Evolutionary conservation across 2,888 invertebrate species (phyloP).

Genomic region (Onthophagus sagittarius): DNA sequence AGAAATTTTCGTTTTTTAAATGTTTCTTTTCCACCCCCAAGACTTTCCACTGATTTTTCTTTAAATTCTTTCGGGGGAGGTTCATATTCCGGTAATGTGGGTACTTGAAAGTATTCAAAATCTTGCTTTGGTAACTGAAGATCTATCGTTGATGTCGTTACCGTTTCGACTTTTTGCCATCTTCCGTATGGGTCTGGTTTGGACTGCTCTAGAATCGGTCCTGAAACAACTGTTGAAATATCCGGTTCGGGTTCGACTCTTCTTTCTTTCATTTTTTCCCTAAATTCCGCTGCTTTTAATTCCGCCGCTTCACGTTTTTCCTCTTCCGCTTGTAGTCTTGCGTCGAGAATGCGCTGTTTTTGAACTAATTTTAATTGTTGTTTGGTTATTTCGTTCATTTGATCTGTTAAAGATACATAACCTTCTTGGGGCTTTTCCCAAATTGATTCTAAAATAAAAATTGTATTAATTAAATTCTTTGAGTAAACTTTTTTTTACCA

Average conservation of each 20-base stretch:
- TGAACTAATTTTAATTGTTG: slow-evolving; percentile 46
- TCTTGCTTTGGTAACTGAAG: slow-evolving; percentile 65
- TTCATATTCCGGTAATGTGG: slow-evolving; percentile 44
- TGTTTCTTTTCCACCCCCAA: slow-evolving; percentile 46
- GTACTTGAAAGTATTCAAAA: slow-evolving; percentile 17
- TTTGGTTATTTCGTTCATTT: slow-evolving; percentile 53
- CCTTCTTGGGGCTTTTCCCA: slow-evolving; percentile 75
- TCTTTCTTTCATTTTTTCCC: slow-evolving; percentile 49
- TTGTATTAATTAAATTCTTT: neutral
- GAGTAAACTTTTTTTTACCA: slow-evolving; percentile 50
- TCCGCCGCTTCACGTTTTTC: slow-evolving; percentile 50
- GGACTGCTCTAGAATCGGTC: slow-evolving; percentile 58
- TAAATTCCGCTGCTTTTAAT: slow-evolving; percentile 51
- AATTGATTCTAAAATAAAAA: slow-evolving; percentile 59
- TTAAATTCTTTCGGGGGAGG: slow-evolving; percentile 55
- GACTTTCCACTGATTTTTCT: slow-evolving; percentile 57
- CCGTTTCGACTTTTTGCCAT: slow-evolving; percentile 66
- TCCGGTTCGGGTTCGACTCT: slow-evolving; percentile 38
- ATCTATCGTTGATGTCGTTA: slow-evolving; percentile 56
- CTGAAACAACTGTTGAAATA: slow-evolving; percentile 42
- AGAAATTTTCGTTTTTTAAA: slow-evolving; percentile 72
- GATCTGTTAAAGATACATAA: slow-evolving; percentile 63
- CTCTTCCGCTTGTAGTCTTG: slow-evolving; percentile 28
- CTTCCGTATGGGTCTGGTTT: slow-evolving; percentile 67
- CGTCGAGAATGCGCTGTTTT: slow-evolving; percentile 32